Evolutionary conservation across 2,113 vertebrate genomes (phyloP).

Genomic region (Poecilia latipinna): DNA sequence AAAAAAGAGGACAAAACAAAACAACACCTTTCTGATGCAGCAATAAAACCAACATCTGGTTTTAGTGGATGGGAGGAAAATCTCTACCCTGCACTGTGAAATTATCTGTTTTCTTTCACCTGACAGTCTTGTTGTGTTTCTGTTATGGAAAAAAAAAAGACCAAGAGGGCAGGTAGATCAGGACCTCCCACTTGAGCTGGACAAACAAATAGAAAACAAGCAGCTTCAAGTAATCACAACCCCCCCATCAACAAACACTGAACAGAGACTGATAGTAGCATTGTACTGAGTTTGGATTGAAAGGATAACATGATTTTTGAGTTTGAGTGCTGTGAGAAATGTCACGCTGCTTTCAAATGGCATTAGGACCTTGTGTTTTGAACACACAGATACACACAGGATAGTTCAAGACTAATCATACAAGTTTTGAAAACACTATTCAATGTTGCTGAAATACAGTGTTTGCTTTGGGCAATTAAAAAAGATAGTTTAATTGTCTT

Average conservation of each 20-base stretch:
- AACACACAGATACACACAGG: background rate
- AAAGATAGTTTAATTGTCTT: background rate
- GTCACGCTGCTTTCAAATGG: slow-evolving; percentile 10
- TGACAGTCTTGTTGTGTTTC: slow-evolving; percentile 7
- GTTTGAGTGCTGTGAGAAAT: background rate
- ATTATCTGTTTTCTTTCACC: slow-evolving; percentile 10
- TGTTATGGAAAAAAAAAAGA: slow-evolving; percentile 24
- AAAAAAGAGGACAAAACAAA: background rate
- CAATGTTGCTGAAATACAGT: too few relatives aligned
- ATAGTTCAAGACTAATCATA: background rate
- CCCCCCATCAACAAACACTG: background rate
- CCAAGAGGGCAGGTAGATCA: slow-evolving; percentile 16
- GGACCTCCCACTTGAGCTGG: background rate
- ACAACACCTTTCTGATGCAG: background rate
- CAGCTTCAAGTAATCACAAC: background rate
- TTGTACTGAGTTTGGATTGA: background rate
- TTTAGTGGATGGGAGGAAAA: slow-evolving; percentile 1
- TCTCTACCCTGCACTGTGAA: background rate
- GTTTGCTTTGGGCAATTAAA: background rate
- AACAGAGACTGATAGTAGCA: background rate
- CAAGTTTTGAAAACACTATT: background rate
- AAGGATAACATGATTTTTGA: background rate
- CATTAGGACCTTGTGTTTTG: background rate
- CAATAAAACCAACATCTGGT: background rate
- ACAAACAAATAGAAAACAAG: slow-evolving; percentile 23